Evolutionary conservation across 2,113 vertebrate species (phyloP).

Genomic region (Zosterops hypoxanthus): DNA sequence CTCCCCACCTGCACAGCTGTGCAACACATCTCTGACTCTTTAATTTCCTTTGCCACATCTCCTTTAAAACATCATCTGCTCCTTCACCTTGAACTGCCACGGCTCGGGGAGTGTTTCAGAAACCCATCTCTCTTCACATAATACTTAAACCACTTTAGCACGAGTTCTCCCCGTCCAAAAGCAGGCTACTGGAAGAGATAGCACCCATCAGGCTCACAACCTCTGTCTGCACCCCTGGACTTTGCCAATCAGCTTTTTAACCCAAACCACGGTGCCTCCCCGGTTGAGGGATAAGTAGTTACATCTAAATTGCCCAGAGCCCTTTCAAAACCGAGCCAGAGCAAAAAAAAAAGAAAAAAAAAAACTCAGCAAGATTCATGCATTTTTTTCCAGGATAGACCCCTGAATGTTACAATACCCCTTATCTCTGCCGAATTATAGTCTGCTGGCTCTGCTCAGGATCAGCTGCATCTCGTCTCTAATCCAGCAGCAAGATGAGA

Average conservation of each 20-base stretch:
- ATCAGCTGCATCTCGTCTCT: conserved; percentile 44
- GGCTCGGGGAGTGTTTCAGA: background rate
- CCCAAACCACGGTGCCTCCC: background rate
- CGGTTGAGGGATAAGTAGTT: background rate
- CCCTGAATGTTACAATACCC: background rate
- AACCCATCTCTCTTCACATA: background rate
- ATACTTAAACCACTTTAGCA: background rate
- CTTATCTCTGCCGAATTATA: conserved; percentile 42
- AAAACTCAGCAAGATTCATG: background rate
- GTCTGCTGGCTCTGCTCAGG: conserved; percentile 56
- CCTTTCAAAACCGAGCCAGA: background rate
- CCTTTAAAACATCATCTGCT: conserved; percentile 5
- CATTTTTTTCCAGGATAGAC: conserved; percentile 33
- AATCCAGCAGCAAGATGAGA: conserved; percentile 54
- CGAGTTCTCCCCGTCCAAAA: background rate
- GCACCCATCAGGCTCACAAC: background rate
- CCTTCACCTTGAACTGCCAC: background rate
- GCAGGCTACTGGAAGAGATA: background rate
- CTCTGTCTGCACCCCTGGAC: background rate
- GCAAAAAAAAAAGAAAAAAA: background rate
- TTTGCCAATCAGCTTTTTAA: background rate
- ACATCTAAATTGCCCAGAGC: background rate
- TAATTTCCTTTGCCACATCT: background rate
- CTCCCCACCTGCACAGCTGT: background rate
- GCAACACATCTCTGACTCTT: background rate